Evolutionary conservation across 2,113 vertebrate species (phyloP).

Genomic region (Callipepla squamata): DNA sequence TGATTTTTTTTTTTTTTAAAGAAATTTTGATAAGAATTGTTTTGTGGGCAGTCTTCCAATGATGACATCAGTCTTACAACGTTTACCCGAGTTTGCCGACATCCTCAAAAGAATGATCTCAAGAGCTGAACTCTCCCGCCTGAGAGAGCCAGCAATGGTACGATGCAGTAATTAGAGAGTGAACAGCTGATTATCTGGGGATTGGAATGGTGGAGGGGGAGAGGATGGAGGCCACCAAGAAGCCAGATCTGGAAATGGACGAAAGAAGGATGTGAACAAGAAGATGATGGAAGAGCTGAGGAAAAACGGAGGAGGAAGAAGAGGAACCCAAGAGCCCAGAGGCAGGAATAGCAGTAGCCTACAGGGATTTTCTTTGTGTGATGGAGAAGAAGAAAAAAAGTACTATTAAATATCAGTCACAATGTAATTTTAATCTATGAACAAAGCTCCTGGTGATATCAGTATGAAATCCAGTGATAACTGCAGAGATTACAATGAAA

Average conservation of each 20-base stretch:
- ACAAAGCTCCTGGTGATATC: slow-evolving; percentile 21
- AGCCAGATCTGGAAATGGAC: neutral
- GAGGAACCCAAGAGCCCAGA: neutral
- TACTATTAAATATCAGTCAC: neutral
- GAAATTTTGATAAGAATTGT: neutral
- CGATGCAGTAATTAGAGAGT: neutral
- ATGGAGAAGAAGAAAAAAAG: neutral
- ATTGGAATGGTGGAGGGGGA: neutral
- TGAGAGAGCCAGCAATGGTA: neutral
- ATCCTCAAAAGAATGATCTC: slow-evolving; percentile 38
- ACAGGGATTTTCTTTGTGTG: slow-evolving; percentile 7
- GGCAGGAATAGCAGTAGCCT: neutral
- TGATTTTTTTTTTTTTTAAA: neutral
- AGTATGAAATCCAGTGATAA: slow-evolving; percentile 19
- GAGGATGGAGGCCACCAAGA: neutral
- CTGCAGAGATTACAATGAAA: neutral
- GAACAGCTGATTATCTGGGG: neutral
- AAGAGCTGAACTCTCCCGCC: slow-evolving; percentile 31
- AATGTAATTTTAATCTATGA: neutral
- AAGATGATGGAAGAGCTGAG: neutral
- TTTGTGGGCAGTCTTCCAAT: slow-evolving; percentile 44
- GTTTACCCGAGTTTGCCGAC: slow-evolving; percentile 46
- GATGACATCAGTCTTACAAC: slow-evolving; percentile 38
- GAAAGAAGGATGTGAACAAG: neutral
- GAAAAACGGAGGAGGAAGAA: neutral